These are phyloP conservation scores for Blastobasis lacticolella DNA, from an alignment of 2,888 invertebrate genomes.

Conservation along the genomic window DNA sequence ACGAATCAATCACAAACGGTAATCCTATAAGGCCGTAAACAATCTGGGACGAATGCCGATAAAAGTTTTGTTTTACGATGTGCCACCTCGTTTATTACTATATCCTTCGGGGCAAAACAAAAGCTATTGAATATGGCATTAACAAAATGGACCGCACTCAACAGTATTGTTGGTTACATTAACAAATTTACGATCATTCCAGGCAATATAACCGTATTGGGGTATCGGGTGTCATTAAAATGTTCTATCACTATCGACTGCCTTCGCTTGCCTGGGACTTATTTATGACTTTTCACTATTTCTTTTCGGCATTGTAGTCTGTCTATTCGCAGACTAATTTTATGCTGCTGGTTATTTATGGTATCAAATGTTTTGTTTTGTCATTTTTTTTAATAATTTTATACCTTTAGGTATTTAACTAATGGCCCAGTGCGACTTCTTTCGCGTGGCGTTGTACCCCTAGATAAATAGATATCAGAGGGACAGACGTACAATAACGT, in stretches of 20 bases:
- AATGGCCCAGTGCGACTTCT: no score
- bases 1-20: conserved; percentile 65
- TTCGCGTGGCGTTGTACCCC: no score
- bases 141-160: conserved; percentile 49
- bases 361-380: background rate
- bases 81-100: conserved; percentile 64
- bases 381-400: background rate
- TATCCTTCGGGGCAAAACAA: conserved; percentile 45
- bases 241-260: conserved; percentile 35
- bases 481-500: no score
- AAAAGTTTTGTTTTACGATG: conserved; percentile 58
- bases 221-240: conserved; percentile 46
- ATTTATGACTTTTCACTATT: conserved; percentile 37
- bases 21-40: conserved; percentile 63
- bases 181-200: conserved; percentile 50
- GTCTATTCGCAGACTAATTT: background rate
- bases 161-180: conserved; percentile 42
- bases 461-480: no score
- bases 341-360: background rate
- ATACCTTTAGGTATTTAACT: background rate
- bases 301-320: conserved; percentile 10
- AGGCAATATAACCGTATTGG: conserved; percentile 36
- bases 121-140: conserved; percentile 42
- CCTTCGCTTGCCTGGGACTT: conserved; percentile 35
- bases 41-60: conserved; percentile 55